These are phyloP conservation scores for Dusona sp. DNA, from an alignment of 2,888 invertebrate genomes.

Conservation along the genomic window DNA sequence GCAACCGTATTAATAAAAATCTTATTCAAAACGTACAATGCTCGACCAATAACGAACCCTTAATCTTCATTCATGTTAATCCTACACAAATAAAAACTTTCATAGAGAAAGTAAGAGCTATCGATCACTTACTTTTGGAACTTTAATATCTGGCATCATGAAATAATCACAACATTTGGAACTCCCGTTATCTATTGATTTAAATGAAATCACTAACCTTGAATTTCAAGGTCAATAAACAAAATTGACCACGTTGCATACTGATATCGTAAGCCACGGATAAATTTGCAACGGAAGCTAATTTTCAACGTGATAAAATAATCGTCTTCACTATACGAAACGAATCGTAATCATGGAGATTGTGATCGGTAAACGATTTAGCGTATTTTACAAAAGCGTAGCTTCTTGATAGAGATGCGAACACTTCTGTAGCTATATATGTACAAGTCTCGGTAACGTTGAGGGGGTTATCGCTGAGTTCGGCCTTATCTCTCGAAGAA, in stretches of 20 bases:
- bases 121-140: background rate
- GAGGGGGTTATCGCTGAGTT: conserved; percentile 75
- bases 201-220: background rate
- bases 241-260: background rate
- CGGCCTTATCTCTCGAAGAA: conserved; percentile 72
- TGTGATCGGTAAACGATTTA: conserved; percentile 1
- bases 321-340: background rate
- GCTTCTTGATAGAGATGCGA: background rate
- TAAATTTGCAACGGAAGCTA: background rate
- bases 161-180: background rate
- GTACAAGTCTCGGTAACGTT: conserved; percentile 46
- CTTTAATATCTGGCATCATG: background rate
- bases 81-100: background rate
- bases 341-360: background rate
- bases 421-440: conserved; percentile 17
- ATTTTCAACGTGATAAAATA: background rate
- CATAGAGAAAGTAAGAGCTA: background rate
- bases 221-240: background rate
- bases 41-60: background rate
- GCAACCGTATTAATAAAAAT: background rate
- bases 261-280: background rate
- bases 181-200: background rate
- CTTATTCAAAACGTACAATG: background rate
- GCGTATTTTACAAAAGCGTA: background rate
- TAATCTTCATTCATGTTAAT: background rate